Evolutionary conservation across 2,113 vertebrate species (phyloP).

Genomic region (Lampris incognitus): DNA sequence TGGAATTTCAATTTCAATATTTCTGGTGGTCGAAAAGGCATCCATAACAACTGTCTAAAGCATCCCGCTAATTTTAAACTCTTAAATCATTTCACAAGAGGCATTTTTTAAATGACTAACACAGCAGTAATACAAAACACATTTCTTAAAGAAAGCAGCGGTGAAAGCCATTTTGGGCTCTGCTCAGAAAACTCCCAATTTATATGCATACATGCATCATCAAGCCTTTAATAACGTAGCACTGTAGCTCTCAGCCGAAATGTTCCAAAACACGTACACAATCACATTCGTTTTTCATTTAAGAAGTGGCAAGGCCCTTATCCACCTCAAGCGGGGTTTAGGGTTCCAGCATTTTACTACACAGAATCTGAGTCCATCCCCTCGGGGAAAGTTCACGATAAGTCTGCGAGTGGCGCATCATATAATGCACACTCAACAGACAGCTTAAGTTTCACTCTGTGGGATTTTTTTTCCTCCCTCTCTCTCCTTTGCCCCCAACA

Average conservation of each 20-base stretch:
- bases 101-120: conserved; percentile 14
- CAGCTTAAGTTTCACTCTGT: conserved; percentile 70
- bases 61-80: conserved; percentile 29
- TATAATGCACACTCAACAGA: conserved; percentile 51
- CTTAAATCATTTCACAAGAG: conserved; percentile 22
- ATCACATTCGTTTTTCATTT: conserved; percentile 90
- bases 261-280: conserved; percentile 75
- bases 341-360: conserved; percentile 72
- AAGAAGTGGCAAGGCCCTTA: conserved; percentile 66
- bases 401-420: conserved; percentile 61
- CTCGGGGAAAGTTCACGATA: conserved; percentile 55
- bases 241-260: conserved; percentile 72
- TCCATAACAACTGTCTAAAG: conserved; percentile 43
- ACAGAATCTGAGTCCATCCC: conserved; percentile 68
- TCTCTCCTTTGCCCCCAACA: conserved; percentile 36
- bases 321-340: conserved; percentile 79
- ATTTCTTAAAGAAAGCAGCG: conserved; percentile 48
- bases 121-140: conserved; percentile 64
- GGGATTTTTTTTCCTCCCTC: conserved; percentile 14
- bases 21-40: conserved; percentile 35
- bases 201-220: conserved; percentile 70
- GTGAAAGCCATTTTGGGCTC: conserved; percentile 55
- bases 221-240: conserved; percentile 77
- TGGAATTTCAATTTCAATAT: conserved; percentile 49
- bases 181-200: conserved; percentile 24